phyloP scores from a whole-genome alignment of 1,140 invertebrate species.

The Cherax quadricarinatus region DNA sequence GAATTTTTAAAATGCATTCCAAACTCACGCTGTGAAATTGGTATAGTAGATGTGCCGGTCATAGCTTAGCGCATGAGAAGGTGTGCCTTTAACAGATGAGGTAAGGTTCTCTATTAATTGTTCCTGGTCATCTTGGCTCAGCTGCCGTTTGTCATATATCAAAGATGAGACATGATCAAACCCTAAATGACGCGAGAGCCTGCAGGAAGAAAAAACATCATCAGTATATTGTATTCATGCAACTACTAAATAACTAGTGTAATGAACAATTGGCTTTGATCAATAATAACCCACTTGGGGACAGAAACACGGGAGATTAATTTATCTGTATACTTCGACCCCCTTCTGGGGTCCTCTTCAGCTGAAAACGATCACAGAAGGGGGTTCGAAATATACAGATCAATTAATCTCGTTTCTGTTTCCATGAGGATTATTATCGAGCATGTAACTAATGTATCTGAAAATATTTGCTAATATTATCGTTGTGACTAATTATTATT shows the following conservation, averaged over 20 bases:
- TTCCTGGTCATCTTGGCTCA: conserved; percentile 3
- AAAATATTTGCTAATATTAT: too few species aligned
- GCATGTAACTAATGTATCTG: too few species aligned
- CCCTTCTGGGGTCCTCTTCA: too few species aligned
- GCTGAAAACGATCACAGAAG: too few species aligned
- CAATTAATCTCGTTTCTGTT: too few species aligned
- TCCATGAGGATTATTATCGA: too few species aligned
- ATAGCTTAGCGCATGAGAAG: conserved; percentile 30
- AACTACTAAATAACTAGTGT: background rate
- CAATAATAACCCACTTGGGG: too few species aligned
- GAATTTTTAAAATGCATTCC: background rate
- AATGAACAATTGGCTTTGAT: too few species aligned
- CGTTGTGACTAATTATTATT: too few species aligned
- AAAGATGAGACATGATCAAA: conserved; percentile 43
- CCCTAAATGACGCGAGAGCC: conserved; percentile 26
- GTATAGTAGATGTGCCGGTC: conserved; percentile 58
- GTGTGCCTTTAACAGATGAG: background rate
- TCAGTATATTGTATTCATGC: background rate
- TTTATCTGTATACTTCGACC: too few species aligned
- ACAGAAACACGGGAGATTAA: too few species aligned
- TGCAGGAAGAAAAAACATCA: background rate
- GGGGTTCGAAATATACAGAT: too few species aligned
- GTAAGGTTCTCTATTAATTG: conserved; percentile 44
- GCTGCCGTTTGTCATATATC: conserved; percentile 36
- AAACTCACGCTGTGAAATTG: conserved; percentile 42